Conservation (phyloP, 2,888 invertebrate species). For the Dione vanillae region DNA sequence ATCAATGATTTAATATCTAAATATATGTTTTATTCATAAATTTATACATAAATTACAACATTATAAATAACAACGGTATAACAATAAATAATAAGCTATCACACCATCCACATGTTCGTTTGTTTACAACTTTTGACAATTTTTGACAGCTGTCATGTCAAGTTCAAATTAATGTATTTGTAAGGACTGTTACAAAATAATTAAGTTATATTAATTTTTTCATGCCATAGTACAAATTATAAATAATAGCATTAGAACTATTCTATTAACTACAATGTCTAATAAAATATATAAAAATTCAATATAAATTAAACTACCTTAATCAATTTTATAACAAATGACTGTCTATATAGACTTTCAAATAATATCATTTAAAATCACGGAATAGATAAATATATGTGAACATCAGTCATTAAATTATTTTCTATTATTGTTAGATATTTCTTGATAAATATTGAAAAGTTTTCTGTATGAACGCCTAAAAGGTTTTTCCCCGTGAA, state of each 20-base stretch:
- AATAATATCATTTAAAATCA: too few species aligned
- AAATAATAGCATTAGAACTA: too few species aligned
- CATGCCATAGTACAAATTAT: not conserved
- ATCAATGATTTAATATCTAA: not conserved
- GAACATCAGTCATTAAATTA: not conserved
- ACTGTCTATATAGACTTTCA: not conserved
- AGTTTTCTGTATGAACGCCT: not conserved
- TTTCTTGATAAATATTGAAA: not conserved
- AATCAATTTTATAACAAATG: not conserved
- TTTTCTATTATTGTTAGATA: not conserved
- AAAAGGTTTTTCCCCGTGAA: slow-evolving; percentile 12
- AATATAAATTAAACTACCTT: not conserved
- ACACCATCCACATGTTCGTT: slow-evolving; percentile 27
- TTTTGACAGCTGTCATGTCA: not conserved
- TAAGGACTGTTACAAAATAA: not conserved
- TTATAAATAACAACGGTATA: not conserved
- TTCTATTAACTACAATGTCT: too few species aligned
- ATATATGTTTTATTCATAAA: not conserved
- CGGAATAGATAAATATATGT: too few species aligned
- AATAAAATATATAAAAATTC: not conserved
- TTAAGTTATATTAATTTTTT: not conserved
- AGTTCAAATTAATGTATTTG: not conserved
- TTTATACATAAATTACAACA: not conserved
- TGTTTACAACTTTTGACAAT: slow-evolving; percentile 32
- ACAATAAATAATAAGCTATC: not conserved